Evolutionary conservation across 2,888 invertebrate species (phyloP).

Genomic region (Sclerodermus sp.): DNA sequence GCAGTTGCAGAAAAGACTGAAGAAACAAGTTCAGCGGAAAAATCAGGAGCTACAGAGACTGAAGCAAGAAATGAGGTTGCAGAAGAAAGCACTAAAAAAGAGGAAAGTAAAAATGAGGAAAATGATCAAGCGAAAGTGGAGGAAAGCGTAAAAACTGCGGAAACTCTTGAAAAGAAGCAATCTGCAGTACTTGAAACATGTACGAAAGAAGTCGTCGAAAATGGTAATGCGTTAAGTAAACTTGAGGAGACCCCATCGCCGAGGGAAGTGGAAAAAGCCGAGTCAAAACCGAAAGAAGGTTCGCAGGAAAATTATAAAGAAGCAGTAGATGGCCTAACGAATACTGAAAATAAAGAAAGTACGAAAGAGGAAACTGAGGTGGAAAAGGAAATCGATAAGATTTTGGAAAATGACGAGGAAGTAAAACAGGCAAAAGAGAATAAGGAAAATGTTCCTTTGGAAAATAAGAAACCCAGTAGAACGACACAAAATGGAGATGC

Average conservation of each 20-base stretch:
- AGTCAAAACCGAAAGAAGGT: slow-evolving; percentile 17
- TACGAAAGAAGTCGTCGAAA: slow-evolving; percentile 11
- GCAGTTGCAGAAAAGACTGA: slow-evolving; percentile 19
- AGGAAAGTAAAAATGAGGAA: slow-evolving; percentile 14
- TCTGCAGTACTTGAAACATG: too few species aligned
- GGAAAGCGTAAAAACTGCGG: slow-evolving; percentile 13
- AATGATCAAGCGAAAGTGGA: slow-evolving; percentile 17
- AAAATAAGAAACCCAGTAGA: slow-evolving; percentile 40
- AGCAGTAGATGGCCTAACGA: too few species aligned
- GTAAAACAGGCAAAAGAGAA: slow-evolving; percentile 11
- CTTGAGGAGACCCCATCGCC: not conserved
- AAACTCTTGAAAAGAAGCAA: too few species aligned
- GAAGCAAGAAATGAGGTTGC: slow-evolving; percentile 2
- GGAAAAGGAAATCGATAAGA: slow-evolving; percentile 7
- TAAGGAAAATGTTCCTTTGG: slow-evolving; percentile 6
- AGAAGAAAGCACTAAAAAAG: slow-evolving; percentile 13
- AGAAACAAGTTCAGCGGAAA: slow-evolving; percentile 13
- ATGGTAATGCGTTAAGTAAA: slow-evolving; percentile 5
- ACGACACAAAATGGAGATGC: slow-evolving; percentile 38
- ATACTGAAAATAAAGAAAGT: slow-evolving; percentile 12
- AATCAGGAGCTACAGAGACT: slow-evolving; percentile 16
- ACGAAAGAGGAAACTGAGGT: slow-evolving; percentile 3
- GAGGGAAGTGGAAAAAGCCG: slow-evolving; percentile 18
- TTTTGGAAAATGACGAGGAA: slow-evolving; percentile 8
- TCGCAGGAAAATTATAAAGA: too few species aligned